Evolutionary conservation across 2,113 vertebrate genomes (phyloP).

Genomic region (Arvicanthis niloticus): DNA sequence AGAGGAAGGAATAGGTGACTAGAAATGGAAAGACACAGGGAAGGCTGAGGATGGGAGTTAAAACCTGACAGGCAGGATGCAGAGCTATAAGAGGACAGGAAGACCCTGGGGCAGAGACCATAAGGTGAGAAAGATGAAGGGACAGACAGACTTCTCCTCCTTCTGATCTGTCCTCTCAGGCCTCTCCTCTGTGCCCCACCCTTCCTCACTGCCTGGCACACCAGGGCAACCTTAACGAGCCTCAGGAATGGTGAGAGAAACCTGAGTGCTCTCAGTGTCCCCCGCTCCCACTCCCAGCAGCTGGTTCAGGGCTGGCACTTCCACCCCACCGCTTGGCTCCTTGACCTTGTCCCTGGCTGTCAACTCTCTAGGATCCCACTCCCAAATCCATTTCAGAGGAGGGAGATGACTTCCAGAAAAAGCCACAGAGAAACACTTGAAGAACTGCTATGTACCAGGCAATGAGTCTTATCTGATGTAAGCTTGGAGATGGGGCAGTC

Average conservation of each 20-base stretch:
- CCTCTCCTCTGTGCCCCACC: background rate
- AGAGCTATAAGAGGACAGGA: background rate
- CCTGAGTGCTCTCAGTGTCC: conserved; percentile 64
- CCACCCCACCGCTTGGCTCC: background rate
- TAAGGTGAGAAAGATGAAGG: background rate
- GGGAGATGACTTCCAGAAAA: conserved; percentile 17
- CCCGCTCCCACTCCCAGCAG: conserved; percentile 62
- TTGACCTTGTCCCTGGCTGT: conserved; percentile 29
- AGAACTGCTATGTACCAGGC: background rate
- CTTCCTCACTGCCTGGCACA: conserved; percentile 57
- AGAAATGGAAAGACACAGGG: background rate
- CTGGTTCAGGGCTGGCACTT: conserved; percentile 69
- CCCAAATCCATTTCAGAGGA: background rate
- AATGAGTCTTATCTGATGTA: background rate
- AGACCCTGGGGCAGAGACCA: background rate
- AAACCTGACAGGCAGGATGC: background rate
- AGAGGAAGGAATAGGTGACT: background rate
- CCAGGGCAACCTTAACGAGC: conserved; percentile 76
- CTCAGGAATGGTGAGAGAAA: conserved; percentile 83
- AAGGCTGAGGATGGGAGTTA: background rate
- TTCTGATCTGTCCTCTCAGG: background rate
- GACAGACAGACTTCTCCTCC: background rate
- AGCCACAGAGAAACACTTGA: background rate
- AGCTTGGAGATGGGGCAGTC: background rate
- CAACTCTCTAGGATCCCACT: background rate